Base-by-base conservation (phyloP, 2,113 vertebrate species). In the Catagonus wagneri region DNA sequence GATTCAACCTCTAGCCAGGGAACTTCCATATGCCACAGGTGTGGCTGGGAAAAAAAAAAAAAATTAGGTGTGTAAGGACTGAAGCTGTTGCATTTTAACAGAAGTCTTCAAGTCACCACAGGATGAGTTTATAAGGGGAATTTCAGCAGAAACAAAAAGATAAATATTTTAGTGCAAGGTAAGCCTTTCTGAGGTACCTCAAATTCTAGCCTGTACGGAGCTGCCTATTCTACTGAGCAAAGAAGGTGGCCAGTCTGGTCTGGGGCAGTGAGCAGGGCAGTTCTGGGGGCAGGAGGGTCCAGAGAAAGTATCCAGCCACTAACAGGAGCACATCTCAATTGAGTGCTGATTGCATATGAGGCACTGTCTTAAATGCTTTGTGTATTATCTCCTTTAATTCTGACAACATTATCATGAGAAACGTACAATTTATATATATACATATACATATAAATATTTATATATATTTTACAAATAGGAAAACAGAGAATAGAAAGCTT, bases 331-430 rank as follows among this genome's bases (percentile, higher is more conserved):
- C 9, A 65, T 12, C 34, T 78, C 85, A 36, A 52, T 0, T 63
- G 39, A 94, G 10, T 58, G 3, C 34, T 52, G 27, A 72, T n/a
- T 91, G 7, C 32, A 52, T 39, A 44, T 27, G 80, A 63, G 13
- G 1, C 20, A 76, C 32, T 68, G 22, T n/a, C 52, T 22, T 90
- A 44, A 68, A 94, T 69, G 32, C 2, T 85, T 4, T 29, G 19
- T 61, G 13, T 52, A 71, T 29, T 76, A 61, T 39, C n/a, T 79
- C n/a, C 93, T 34, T 95, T 69, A 78, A 88, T 90, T 74, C 69
- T 94, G 63, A 78, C 54, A 69, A 44, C 14, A 92, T 60, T 25
- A 58, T n/a, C 23, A 32, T 61, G 29, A 87, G 32, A 22, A 52
- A 65, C 36, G 6, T 32, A 65, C 32, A 15, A 60, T 52, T 90